These are phyloP conservation scores for Xerus rutilus DNA, from an alignment of 2,797 vertebrate species.

Conservation along the genomic window DNA sequence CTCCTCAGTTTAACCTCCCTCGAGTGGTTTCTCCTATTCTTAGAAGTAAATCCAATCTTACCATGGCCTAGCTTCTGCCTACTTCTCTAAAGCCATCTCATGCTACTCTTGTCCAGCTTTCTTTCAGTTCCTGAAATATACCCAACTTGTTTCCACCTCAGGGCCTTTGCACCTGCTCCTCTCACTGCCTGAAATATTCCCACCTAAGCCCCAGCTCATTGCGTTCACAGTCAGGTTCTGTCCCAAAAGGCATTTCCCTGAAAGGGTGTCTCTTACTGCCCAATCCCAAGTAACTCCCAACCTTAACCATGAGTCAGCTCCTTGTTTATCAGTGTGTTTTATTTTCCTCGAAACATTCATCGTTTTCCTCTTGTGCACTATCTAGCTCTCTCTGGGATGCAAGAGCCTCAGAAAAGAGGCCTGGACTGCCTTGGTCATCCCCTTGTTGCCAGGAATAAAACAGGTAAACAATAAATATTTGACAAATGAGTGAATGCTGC, in stretches of 20 bases:
- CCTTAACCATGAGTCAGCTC: background rate
- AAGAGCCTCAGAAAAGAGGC: background rate
- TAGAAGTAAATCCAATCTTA: background rate
- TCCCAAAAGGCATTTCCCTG: background rate
- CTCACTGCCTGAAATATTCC: background rate
- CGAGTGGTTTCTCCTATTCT: background rate
- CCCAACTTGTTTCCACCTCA: background rate
- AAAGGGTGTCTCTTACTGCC: background rate
- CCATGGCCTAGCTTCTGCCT: background rate
- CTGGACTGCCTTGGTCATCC: background rate
- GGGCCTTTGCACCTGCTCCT: background rate
- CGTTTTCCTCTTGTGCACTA: background rate
- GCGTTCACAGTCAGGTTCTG: background rate
- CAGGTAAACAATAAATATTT: background rate
- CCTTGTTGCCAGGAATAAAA: constrained; percentile 25
- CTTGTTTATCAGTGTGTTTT: background rate
- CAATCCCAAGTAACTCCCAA: background rate
- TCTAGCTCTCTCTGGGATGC: background rate
- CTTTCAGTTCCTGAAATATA: background rate
- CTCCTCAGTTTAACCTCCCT: background rate
- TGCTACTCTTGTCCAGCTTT: background rate
- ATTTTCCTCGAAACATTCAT: background rate
- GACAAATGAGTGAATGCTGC: background rate
- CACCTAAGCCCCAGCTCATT: no score
- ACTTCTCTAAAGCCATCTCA: background rate